These are phyloP conservation scores for Lasius platythorax DNA, from an alignment of 2,888 invertebrate genomes.

Conservation along the genomic window DNA sequence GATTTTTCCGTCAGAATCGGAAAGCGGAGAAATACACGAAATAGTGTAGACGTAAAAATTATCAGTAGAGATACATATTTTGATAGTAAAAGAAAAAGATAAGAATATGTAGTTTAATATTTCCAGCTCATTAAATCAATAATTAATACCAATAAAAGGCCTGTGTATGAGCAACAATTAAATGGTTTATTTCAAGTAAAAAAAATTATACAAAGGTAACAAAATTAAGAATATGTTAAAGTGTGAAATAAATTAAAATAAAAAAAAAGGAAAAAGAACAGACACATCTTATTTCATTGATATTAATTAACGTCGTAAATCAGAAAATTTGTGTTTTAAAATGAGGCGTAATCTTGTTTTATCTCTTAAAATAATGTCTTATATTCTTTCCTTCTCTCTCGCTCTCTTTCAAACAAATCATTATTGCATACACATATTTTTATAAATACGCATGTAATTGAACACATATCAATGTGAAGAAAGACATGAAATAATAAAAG, in stretches of 20 bases:
- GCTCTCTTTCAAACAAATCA: background rate
- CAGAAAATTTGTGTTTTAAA: background rate
- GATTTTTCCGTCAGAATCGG: constrained; percentile 3
- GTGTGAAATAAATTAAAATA: background rate
- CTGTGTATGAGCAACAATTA: background rate
- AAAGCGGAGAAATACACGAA: background rate
- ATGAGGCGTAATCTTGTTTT: background rate
- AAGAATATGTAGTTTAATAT: background rate
- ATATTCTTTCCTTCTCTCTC: background rate
- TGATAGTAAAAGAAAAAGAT: background rate
- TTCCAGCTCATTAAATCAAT: background rate
- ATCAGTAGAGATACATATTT: background rate
- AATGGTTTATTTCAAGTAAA: background rate
- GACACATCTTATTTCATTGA: background rate
- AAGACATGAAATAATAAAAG: background rate
- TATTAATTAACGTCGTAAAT: background rate
- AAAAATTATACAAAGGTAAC: background rate
- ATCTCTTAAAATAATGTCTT: background rate
- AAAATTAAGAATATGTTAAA: background rate
- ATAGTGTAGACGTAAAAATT: background rate
- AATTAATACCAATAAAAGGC: background rate
- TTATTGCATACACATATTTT: constrained; percentile 3
- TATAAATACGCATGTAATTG: background rate
- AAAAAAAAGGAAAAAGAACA: background rate
- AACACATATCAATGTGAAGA: background rate